Evolutionary conservation across 2,113 vertebrate genomes (phyloP).

Genomic region (Astur gentilis): DNA sequence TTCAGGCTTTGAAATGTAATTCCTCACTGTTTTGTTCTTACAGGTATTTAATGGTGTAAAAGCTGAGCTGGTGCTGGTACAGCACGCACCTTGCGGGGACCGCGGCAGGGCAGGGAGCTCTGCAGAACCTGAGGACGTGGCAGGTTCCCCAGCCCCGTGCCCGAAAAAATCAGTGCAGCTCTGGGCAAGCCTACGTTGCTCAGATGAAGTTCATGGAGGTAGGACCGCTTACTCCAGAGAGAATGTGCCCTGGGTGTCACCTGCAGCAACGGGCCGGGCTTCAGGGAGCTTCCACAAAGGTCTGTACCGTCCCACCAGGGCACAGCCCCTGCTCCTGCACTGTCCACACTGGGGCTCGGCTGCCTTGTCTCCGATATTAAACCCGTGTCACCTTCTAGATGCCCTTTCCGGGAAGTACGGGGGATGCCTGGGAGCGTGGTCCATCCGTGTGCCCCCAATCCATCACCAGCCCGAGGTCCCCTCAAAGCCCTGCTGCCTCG

Average conservation of each 20-base stretch:
- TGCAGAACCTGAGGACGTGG: not conserved
- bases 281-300: not conserved
- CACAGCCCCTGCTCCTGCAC: not conserved
- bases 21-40: not conserved
- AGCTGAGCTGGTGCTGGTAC: not conserved
- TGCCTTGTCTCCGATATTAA: accelerated
- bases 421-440: not conserved
- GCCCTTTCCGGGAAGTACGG: not conserved
- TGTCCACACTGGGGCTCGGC: accelerated
- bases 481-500: not conserved
- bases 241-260: not conserved
- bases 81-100: accelerated
- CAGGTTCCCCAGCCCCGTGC: not conserved
- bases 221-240: accelerated
- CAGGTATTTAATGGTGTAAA: accelerated
- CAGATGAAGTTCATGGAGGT: not conserved
- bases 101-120: not conserved
- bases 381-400: not conserved
- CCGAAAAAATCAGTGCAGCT: not conserved
- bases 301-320: not conserved
- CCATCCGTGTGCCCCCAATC: accelerated
- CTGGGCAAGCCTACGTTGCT: not conserved
- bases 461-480: not conserved
- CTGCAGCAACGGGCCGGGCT: not conserved
- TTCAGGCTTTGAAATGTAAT: not conserved